Evolutionary conservation across 2,888 invertebrate genomes (phyloP).

Genomic region (Ennomos quercinarius): DNA sequence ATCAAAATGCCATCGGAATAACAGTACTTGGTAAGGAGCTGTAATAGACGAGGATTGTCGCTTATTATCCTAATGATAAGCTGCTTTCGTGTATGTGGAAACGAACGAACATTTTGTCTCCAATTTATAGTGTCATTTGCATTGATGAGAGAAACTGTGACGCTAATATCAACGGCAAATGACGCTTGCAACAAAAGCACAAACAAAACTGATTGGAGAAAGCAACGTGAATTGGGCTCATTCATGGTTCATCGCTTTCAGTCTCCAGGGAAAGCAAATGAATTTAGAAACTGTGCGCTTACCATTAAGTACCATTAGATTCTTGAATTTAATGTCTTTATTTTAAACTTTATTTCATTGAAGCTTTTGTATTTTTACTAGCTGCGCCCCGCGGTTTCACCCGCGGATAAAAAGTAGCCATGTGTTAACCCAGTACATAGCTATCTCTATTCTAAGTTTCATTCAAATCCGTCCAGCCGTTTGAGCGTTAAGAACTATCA

Average conservation of each 20-base stretch:
- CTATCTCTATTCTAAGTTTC: too few relatives aligned
- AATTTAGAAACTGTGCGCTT: slow-evolving; percentile 52
- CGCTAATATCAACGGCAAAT: slow-evolving; percentile 23
- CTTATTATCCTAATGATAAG: too few relatives aligned
- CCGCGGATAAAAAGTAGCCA: too few relatives aligned
- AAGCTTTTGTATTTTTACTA: too few relatives aligned
- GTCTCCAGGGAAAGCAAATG: slow-evolving; percentile 58
- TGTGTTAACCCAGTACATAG: too few relatives aligned
- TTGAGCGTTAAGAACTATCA: too few relatives aligned
- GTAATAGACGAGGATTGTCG: too few relatives aligned
- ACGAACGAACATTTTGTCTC: neutral
- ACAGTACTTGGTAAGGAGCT: too few relatives aligned
- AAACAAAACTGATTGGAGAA: slow-evolving; percentile 54
- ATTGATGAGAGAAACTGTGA: slow-evolving; percentile 30
- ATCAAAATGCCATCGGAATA: too few relatives aligned
- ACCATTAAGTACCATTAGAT: slow-evolving; percentile 22
- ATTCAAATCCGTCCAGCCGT: too few relatives aligned
- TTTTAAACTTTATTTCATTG: neutral
- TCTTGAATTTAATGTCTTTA: neutral
- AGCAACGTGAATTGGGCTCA: slow-evolving; percentile 60
- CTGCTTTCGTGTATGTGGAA: too few relatives aligned
- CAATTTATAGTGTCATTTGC: slow-evolving; percentile 19
- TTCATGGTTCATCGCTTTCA: slow-evolving; percentile 55
- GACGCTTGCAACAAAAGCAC: slow-evolving; percentile 28
- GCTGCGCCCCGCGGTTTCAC: too few relatives aligned